Evolutionary conservation across 2,888 invertebrate species (phyloP).

Genomic region (Parelbella ahira): DNA sequence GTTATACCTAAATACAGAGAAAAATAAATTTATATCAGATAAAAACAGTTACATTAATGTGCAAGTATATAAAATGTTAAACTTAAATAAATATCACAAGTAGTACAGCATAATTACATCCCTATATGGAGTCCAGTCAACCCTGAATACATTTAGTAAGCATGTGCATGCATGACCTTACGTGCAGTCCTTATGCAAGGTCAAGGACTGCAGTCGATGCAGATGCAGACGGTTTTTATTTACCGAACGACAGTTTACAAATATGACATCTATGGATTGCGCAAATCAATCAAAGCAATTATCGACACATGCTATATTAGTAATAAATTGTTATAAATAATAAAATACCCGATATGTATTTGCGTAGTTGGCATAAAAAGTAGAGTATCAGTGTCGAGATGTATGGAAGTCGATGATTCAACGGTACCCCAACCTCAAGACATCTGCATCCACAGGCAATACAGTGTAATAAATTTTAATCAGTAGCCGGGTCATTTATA

Average conservation of each 20-base stretch:
- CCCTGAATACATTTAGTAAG: conserved; percentile 52
- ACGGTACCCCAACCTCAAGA: conserved; percentile 42
- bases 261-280: neutral
- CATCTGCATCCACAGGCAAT: conserved; percentile 47
- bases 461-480: conserved; percentile 59
- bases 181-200: conserved; percentile 42
- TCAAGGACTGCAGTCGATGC: conserved; percentile 35
- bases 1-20: no score
- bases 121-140: conserved; percentile 51
- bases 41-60: no score
- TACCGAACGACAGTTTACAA: conserved; percentile 1
- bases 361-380: conserved; percentile 29
- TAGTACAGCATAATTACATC: conserved; percentile 11
- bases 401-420: conserved; percentile 44
- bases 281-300: neutral
- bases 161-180: conserved; percentile 39
- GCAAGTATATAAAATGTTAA: conserved; percentile 4
- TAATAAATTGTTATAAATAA: neutral
- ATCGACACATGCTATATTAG: neutral
- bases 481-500: conserved; percentile 61
- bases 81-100: conserved; percentile 4
- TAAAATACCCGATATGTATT: conserved; percentile 2
- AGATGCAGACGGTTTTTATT: conserved; percentile 10
- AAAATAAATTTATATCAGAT: no score
- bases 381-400: conserved; percentile 5